Evolutionary conservation across 2,888 invertebrate species (phyloP).

Genomic region (Nysson spinosus): DNA sequence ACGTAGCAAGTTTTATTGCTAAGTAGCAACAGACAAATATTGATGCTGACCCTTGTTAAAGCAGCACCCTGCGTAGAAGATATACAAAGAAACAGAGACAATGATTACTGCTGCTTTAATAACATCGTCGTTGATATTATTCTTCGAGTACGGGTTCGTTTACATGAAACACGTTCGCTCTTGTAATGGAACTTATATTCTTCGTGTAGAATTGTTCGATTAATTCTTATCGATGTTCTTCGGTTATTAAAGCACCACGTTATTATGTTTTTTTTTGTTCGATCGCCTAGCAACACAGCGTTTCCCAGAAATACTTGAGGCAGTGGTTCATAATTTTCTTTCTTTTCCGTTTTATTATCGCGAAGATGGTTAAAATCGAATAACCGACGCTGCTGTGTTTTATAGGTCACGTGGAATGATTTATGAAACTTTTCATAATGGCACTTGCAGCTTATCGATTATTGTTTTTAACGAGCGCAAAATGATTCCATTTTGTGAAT

Average conservation of each 20-base stretch:
- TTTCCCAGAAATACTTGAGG: slow-evolving; percentile 7
- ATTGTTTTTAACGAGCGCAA: not conserved
- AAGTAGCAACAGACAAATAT: slow-evolving; percentile 52
- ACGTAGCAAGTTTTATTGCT: slow-evolving; percentile 58
- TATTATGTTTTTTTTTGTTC: not conserved
- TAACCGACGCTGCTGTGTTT: not conserved
- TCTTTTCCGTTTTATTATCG: too few relatives aligned
- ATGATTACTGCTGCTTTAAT: slow-evolving; percentile 47
- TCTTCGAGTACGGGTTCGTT: slow-evolving; percentile 33
- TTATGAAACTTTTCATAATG: not conserved
- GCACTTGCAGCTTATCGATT: slow-evolving; percentile 1
- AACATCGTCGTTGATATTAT: slow-evolving; percentile 50
- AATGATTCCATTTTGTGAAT: slow-evolving; percentile 19
- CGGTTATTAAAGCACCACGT: slow-evolving; percentile 10
- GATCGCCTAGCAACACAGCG: not conserved
- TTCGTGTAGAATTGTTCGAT: slow-evolving; percentile 10
- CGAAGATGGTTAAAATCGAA: not conserved
- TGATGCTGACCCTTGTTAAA: slow-evolving; percentile 49
- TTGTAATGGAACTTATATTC: slow-evolving; percentile 22
- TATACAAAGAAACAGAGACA: slow-evolving; percentile 1
- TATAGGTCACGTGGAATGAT: not conserved
- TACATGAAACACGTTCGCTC: slow-evolving; percentile 19
- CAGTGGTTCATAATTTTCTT: too few relatives aligned
- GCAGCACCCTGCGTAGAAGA: slow-evolving; percentile 29
- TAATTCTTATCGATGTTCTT: slow-evolving; percentile 16